Evolutionary conservation across 2,797 vertebrate genomes (phyloP).

Genomic region (Clarias pachynema): DNA sequence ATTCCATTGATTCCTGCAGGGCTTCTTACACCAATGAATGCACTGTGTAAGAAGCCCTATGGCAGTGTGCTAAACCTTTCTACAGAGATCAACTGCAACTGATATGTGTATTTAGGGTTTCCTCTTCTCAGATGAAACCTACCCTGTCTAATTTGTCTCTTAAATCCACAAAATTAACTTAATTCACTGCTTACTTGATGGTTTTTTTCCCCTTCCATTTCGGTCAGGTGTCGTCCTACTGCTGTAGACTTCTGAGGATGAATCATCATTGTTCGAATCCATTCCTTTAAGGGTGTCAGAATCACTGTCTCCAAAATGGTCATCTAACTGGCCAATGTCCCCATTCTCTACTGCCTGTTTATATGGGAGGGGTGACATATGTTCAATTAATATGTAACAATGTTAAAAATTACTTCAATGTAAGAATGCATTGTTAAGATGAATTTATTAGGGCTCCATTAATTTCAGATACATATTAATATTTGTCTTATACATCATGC

Average conservation of each 20-base stretch:
- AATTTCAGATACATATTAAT: background rate
- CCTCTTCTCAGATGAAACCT: background rate
- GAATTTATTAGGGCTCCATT: background rate
- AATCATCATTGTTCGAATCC: slow-evolving; percentile 52
- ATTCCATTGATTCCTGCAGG: too few species aligned
- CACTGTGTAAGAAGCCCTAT: background rate
- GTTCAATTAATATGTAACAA: background rate
- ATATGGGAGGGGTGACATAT: background rate
- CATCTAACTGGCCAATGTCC: slow-evolving; percentile 38
- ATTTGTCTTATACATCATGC: background rate
- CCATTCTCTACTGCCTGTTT: slow-evolving; percentile 65
- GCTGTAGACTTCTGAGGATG: slow-evolving; percentile 38
- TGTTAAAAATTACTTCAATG: background rate
- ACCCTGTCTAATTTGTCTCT: background rate
- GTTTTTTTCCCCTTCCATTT: slow-evolving; percentile 40
- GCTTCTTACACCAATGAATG: background rate
- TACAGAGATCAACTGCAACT: slow-evolving; percentile 3
- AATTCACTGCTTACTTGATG: slow-evolving; percentile 6
- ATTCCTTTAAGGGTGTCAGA: slow-evolving; percentile 25
- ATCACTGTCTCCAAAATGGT: slow-evolving; percentile 60
- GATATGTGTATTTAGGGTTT: background rate
- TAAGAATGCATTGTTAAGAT: background rate
- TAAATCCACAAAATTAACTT: background rate
- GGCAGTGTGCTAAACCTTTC: background rate
- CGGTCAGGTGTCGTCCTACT: slow-evolving; percentile 10